Evolutionary conservation across 2,888 invertebrate genomes (phyloP).

Genomic region (Stegophylla sp.): DNA sequence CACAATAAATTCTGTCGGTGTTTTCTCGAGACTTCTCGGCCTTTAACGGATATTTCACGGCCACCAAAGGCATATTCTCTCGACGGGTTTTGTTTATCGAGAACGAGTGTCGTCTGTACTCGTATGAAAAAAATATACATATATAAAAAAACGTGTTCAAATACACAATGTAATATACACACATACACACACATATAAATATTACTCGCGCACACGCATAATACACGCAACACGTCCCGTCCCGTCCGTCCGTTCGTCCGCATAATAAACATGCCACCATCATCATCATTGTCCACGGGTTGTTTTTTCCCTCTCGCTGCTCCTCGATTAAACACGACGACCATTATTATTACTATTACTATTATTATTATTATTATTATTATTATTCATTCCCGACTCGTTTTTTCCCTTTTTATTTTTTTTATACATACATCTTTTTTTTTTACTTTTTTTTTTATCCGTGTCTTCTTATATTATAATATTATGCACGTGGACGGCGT

Average conservation of each 20-base stretch:
- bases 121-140: neutral
- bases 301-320: conserved; percentile 28
- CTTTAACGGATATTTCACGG: conserved; percentile 8
- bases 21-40: neutral
- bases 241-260: neutral
- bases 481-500: neutral
- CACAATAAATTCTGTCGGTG: neutral
- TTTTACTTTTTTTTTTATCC: conserved; percentile 12
- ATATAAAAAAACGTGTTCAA: neutral
- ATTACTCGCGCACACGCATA: neutral
- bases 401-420: conserved; percentile 42
- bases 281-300: conserved; percentile 39
- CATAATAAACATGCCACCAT: conserved; percentile 46
- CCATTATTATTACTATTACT: conserved; percentile 37
- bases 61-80: neutral
- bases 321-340: conserved; percentile 14
- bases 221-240: neutral
- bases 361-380: conserved; percentile 27
- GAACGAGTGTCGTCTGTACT: neutral
- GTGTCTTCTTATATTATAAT: neutral
- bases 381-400: conserved; percentile 45
- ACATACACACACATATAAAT: neutral
- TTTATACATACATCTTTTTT: neutral
- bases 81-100: neutral
- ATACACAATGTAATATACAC: conserved; percentile 15